A percentile compares a stretch with the other conserved stretches of the same genome.
phyloP scores from a whole-genome alignment of 2,797 vertebrate species.

The Amazona ochrocephala region DNA sequence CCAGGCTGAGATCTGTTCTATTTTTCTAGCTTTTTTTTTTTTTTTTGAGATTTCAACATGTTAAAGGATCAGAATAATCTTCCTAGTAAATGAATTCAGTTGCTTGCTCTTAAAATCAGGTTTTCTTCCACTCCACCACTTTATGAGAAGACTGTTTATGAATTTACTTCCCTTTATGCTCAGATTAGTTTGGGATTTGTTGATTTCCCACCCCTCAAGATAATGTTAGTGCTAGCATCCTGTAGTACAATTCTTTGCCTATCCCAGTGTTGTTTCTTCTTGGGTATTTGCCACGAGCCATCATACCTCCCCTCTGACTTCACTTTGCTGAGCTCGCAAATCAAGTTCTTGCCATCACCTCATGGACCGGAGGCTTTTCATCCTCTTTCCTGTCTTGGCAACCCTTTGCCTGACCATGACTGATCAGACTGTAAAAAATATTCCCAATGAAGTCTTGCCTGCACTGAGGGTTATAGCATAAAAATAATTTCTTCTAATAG shows the following conservation, averaged over 20 bases:
- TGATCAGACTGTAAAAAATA: not conserved
- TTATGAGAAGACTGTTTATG: not conserved
- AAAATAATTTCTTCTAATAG: not conserved
- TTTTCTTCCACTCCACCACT: not conserved
- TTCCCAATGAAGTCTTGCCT: not conserved
- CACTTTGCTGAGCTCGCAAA: not conserved
- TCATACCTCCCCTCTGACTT: not conserved
- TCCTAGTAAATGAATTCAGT: not conserved
- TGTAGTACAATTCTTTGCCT: not conserved
- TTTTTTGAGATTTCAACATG: not conserved
- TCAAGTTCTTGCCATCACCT: not conserved
- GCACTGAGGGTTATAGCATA: not conserved
- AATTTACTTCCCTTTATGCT: not conserved
- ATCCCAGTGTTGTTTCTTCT: not conserved
- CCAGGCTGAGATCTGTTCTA: not conserved
- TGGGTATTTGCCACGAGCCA: not conserved
- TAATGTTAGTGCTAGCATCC: not conserved
- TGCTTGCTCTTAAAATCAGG: not conserved
- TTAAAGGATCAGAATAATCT: not conserved
- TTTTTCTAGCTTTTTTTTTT: no score
- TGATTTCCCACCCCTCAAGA: not conserved
- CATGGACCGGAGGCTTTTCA: not conserved
- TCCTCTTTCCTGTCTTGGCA: not conserved
- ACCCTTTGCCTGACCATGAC: not conserved
- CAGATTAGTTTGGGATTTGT: not conserved